These are phyloP conservation scores for Rhagoletis pomonella DNA, from an alignment of 1,140 invertebrate species.

Conservation along the genomic window DNA sequence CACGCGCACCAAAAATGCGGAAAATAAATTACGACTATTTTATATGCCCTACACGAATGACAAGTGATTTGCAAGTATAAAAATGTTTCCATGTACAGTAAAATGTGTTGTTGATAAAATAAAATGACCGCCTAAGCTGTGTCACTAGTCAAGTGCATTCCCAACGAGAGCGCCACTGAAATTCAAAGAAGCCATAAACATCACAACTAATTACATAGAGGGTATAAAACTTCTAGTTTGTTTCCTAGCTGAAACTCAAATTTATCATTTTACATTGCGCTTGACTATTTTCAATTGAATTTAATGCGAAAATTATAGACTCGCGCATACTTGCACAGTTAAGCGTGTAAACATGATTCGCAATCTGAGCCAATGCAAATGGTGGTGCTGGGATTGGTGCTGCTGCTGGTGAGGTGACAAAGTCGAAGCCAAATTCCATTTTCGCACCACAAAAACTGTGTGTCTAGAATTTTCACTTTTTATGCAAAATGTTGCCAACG, in stretches of 20 bases:
- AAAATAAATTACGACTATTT: neutral
- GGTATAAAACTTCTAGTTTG: neutral
- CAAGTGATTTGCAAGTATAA: no score
- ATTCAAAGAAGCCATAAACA: neutral
- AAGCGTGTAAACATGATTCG: neutral
- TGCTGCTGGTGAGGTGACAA: no score
- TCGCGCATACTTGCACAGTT: neutral
- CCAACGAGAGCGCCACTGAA: no score
- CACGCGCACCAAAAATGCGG: neutral
- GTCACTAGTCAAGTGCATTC: no score
- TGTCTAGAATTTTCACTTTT: conserved; percentile 39
- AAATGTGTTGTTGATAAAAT: no score
- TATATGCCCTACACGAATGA: neutral
- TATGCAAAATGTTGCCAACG: neutral
- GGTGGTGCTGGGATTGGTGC: neutral
- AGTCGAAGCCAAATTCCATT: conserved; percentile 11
- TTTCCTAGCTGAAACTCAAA: neutral
- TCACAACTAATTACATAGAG: no score
- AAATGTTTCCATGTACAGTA: no score
- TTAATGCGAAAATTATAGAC: conserved; percentile 15
- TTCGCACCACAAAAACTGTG: neutral
- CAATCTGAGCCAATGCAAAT: neutral
- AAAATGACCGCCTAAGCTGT: no score
- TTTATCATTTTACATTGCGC: conserved; percentile 2
- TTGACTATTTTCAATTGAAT: conserved; percentile 7